phyloP scores from a whole-genome alignment of 2,888 invertebrate species.

The Eupeodes latifasciatus region DNA sequence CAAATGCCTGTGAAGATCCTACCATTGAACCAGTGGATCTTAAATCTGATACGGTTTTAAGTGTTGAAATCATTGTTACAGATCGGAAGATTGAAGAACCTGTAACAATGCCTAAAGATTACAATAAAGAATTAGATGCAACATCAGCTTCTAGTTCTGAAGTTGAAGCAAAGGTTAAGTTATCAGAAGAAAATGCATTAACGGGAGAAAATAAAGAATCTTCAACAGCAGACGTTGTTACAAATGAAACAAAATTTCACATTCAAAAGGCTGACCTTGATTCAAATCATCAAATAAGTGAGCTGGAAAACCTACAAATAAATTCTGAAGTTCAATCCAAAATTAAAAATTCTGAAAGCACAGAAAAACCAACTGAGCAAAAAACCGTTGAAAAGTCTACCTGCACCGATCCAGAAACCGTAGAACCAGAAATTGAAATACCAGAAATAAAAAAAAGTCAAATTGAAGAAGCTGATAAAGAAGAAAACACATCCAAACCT shows the following conservation, averaged over 20 bases:
- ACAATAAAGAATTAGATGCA: background rate
- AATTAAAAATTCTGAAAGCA: background rate
- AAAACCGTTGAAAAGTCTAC: background rate
- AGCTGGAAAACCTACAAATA: background rate
- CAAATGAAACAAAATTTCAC: background rate
- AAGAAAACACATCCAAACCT: background rate
- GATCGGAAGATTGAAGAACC: background rate
- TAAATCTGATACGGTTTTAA: background rate
- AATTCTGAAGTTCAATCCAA: background rate
- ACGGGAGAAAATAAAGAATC: background rate
- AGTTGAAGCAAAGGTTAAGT: background rate
- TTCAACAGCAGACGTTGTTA: background rate
- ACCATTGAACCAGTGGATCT: background rate
- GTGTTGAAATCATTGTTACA: background rate
- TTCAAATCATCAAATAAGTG: background rate
- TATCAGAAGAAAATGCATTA: too few relatives aligned
- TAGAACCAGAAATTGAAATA: background rate
- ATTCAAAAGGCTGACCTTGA: background rate
- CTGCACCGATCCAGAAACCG: background rate
- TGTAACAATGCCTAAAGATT: background rate
- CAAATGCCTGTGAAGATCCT: background rate
- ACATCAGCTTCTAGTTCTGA: background rate
- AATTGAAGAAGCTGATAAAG: conserved; percentile 1
- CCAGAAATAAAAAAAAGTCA: background rate
- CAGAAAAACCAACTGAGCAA: background rate